These are phyloP conservation scores for Tyria jacobaeae DNA, from an alignment of 2,888 invertebrate genomes.

Conservation along the genomic window DNA sequence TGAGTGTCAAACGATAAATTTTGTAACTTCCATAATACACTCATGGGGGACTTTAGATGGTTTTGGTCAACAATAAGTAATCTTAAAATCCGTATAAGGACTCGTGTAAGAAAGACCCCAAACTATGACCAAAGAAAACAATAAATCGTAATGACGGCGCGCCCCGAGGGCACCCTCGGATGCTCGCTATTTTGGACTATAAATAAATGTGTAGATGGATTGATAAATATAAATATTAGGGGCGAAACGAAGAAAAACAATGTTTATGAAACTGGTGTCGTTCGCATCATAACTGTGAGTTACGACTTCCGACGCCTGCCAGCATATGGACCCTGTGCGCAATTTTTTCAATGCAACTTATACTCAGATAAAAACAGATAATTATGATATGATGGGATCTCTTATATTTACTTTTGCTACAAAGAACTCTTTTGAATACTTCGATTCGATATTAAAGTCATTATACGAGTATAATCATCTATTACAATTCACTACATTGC, in stretches of 20 bases:
- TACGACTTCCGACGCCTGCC: conserved; percentile 85
- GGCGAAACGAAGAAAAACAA: conserved; percentile 86
- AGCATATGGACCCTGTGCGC: conserved; percentile 78
- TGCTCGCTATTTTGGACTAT: conserved; percentile 84
- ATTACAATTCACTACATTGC: not conserved
- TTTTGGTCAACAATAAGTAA: conserved; percentile 63
- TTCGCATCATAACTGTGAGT: conserved; percentile 86
- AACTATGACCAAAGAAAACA: conserved; percentile 83
- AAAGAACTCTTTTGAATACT: not conserved
- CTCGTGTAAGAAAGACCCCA: conserved; percentile 66
- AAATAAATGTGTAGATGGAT: conserved; percentile 87
- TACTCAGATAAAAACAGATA: conserved; percentile 64
- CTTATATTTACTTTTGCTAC: not conserved
- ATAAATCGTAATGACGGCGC: conserved; percentile 84
- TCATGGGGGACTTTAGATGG: conserved; percentile 57
- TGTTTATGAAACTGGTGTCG: conserved; percentile 87
- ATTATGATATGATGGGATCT: conserved; percentile 26
- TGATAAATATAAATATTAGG: conserved; percentile 87
- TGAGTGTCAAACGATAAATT: conserved; percentile 37
- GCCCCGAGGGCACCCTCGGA: conserved; percentile 82
- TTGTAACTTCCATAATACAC: conserved; percentile 48
- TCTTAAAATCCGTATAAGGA: conserved; percentile 72
- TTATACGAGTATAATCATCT: not conserved
- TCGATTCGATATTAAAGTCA: not conserved
- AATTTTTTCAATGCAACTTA: conserved; percentile 74